Percentiles rank a stretch among this genome's conserved stretches.
Conservation (phyloP, 2,113 vertebrate genomes). For the Triplophysa siluroides region DNA sequence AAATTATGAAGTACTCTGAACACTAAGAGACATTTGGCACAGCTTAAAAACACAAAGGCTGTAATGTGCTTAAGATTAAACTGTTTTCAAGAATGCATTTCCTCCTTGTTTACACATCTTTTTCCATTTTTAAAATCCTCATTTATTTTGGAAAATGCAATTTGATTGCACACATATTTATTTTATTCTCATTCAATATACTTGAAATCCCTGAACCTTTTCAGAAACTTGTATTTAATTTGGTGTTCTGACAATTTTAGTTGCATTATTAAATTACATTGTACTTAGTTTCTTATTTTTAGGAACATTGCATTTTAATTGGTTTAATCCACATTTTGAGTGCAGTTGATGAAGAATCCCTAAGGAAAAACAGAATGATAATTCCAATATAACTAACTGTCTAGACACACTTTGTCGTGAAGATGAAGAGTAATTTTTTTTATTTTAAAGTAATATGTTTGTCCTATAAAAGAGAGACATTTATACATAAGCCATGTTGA, state of each 20-base stretch:
- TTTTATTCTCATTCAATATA: not conserved
- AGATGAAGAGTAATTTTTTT: too few relatives aligned
- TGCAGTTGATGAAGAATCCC: not conserved
- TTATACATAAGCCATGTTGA: too few relatives aligned
- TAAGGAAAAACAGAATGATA: not conserved
- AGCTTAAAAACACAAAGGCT: not conserved
- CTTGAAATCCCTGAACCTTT: constrained; percentile 8
- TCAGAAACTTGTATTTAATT: constrained; percentile 3
- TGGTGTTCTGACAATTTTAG: not conserved
- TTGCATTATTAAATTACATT: not conserved
- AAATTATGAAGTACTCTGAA: constrained; percentile 1
- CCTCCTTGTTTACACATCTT: not conserved
- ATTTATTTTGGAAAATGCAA: constrained; percentile 12
- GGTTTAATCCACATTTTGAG: not conserved
- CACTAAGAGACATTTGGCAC: not conserved
- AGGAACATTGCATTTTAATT: not conserved
- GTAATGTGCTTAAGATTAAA: not conserved
- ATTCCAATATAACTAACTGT: not conserved
- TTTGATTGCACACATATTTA: not conserved
- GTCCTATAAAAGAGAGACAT: too few relatives aligned
- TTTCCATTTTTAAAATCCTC: not conserved
- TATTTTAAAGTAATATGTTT: too few relatives aligned
- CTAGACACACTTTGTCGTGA: not conserved
- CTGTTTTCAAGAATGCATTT: constrained; percentile 10
- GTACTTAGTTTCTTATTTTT: constrained; percentile 3